Evolutionary conservation across 2,888 invertebrate genomes (phyloP), one percentile per base, ranked within the genome.

Genomic region (Parthenolecanium corni): DNA sequence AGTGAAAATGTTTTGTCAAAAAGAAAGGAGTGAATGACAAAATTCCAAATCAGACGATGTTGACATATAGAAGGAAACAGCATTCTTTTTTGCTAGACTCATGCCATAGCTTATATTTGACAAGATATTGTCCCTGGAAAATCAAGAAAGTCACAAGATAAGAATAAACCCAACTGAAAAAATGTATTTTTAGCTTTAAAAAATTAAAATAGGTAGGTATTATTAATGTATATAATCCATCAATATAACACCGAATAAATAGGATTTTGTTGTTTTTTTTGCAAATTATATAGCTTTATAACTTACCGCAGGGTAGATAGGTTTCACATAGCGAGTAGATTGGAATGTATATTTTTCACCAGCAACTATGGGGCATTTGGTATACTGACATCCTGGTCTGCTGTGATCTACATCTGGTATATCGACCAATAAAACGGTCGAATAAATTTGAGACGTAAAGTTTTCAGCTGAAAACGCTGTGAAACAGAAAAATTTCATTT

Each of bases 351-450:
- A 24, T 18, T 46, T 25, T 46, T 46, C 24, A 25, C 47, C 46
- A 2, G 57, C 21, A 2, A 18, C 46, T n/a, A 25, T 46, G 6
- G 57, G 57, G n/a, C 57, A 57, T 31, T 42, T 24, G 4, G 57
- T 46, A 11, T 25, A 57, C 24, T 57, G 24, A 16, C 57, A 57
- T 16, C 24, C 57, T 14, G 44, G 16, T n/a, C 23, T 44, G 11
- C 46, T 46, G n/a, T 57, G 57, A 57, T 44, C 57, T 14, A 44
- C 25, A 4, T 44, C 23, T n/a, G 57, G 57, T 14, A 57, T 20
- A 46, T 57, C 57, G 1, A 57, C 18, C 3, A 57, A 12, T 16
- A 57, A 46, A 1, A 18, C 18, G 9, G 12, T 20, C 9, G 46
- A 44, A 57, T 57, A 57, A 1, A 23, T 46, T 25, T 57, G 57